Base-by-base conservation (phyloP, 2,113 vertebrate species). In the Mellivora capensis region DNA sequence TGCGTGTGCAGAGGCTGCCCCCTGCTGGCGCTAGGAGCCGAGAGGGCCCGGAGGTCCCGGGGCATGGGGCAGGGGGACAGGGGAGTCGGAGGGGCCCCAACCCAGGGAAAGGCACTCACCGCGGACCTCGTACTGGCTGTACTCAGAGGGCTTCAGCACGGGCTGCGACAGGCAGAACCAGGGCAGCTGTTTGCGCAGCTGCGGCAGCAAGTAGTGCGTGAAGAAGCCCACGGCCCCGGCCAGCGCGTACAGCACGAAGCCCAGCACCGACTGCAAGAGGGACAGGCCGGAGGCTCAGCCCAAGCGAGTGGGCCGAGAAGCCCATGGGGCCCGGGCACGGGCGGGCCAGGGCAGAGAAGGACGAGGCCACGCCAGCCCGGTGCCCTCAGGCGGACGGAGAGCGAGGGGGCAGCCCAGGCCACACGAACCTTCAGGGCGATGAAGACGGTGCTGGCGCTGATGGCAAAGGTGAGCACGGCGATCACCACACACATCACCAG, bases 361-460 rank as follows among this genome's bases (percentile, higher is more conserved):
- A 13, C 0, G 23, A 81, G 84, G 90, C 59, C 57, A 0, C 0
- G 6, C 37, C 25, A 29, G 52, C 64, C 59, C 29, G 1, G 47
- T 81, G 23, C 49, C 72, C 76, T 52, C 10, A 1, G 34, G 54
- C 25, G 0, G 0, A 21, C 7, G 44, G 54, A 80, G 47, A n/a
- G n/a, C 11, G 1, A 9, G 9, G 20, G 21, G 10, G 2, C 2
- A 13, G 67, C 21, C 47, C 4, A 20, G 0, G 17, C n/a, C 29
- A 7, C 90, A 94, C 99, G 67, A 67, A 99, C 99, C 98, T 99
- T 99, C 90, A 99, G 98, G 88, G 99, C 99, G 27, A 99, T 99
- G 98, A 99, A 99, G 97, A 99, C 99, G 0, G 99, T 99, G 99
- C 99, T 99, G 98, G 99, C 99, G 87, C 99, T 99, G 98, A 99